Base-by-base conservation (phyloP, 1,140 invertebrate genomes). In the Battus philenor region DNA sequence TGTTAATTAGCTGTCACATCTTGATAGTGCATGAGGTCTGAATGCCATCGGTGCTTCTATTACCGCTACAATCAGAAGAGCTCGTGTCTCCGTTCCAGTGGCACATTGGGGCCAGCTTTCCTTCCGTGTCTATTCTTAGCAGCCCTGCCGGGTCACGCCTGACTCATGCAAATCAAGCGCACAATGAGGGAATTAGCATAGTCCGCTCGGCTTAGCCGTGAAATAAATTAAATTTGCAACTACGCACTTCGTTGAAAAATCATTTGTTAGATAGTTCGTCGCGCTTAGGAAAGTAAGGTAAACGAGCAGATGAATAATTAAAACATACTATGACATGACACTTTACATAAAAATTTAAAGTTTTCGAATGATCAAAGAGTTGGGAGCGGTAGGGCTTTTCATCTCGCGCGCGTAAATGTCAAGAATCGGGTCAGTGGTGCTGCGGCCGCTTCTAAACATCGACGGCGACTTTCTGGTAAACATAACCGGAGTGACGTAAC, bases 121-220 rank as follows among this genome's bases (percentile, higher is more conserved):
- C 75, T 85, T 85, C 78, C 78, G 81, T 64, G 70, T 81, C 71
- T 85, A 85, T 85, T 85, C 71, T 79, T 56, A 72, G 71, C 53
- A 48, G 55, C 53, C 65, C 66, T 63, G 56, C 44, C 70, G 57
- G 77, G 76, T 77, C 72, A 76, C 68, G 72, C 63, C 58, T 61
- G 61, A 53, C 59, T 69, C 63, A 80, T 73, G 77, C 77, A 70
- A 79, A 78, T 76, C 70, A 78, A 68, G 66, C 70, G 64, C 57
- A 71, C 69, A 67, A 70, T 65, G 49, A 73, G 54, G 50, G 62
- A 66, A 79, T 77, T 73, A 71, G 57, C 71, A 77, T 75, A 62
- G 58, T 13, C 54, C 47, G 61, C 32, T 50, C 52, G 33, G 38
- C 38, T 41, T 15, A 41, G 24, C 38, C 38, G 24, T 16, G 36